These are phyloP conservation scores for Trissolcus brochymenae DNA, from an alignment of 2,888 invertebrate genomes.

Conservation along the genomic window DNA sequence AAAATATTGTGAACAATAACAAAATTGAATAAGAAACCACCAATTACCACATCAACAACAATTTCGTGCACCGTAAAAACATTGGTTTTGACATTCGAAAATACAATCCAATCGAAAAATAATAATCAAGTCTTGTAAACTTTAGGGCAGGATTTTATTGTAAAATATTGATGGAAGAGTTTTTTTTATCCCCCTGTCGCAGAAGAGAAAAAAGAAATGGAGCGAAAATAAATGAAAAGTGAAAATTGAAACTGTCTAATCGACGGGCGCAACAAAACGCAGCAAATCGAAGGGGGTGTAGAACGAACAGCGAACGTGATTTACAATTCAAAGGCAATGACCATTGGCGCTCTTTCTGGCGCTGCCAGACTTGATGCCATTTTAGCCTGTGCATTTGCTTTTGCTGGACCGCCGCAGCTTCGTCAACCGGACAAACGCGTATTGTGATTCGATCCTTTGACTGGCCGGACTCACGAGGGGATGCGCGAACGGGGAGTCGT, in stretches of 20 bases:
- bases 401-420: conserved; percentile 65
- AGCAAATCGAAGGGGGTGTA: conserved; percentile 7
- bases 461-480: conserved; percentile 59
- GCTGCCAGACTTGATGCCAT: conserved; percentile 30
- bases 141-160: neutral
- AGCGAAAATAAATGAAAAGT: neutral
- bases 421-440: conserved; percentile 76
- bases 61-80: too few species aligned
- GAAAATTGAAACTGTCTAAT: conserved; percentile 1
- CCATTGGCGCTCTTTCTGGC: conserved; percentile 49
- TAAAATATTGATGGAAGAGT: neutral
- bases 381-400: conserved; percentile 68
- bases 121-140: neutral
- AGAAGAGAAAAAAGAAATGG: neutral
- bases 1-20: too few species aligned
- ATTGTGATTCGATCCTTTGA: conserved; percentile 76
- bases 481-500: conserved; percentile 57
- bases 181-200: too few species aligned
- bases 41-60: too few species aligned
- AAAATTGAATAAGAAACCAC: too few species aligned
- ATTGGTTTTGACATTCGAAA: too few species aligned
- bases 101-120: too few species aligned
- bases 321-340: conserved; percentile 74
- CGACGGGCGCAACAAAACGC: neutral
- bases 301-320: conserved; percentile 70